Evolutionary conservation across 2,113 vertebrate species (phyloP).

Genomic region (Chloropsis hardwickii): DNA sequence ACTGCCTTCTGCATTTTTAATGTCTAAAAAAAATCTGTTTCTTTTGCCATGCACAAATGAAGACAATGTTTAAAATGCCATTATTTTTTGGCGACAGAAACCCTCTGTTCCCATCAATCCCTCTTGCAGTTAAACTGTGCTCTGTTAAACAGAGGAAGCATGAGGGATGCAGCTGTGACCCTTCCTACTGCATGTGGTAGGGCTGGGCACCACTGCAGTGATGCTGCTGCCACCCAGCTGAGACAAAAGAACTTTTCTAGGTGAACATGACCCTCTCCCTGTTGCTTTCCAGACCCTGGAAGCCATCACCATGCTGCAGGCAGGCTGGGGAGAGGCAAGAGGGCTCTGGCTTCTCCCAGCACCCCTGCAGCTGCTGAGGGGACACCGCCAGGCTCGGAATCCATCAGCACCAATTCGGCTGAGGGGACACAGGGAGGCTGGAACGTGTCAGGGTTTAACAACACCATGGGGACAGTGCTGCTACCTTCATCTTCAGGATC

Average conservation of each 20-base stretch:
- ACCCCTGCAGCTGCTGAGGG: constrained; percentile 57
- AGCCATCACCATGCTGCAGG: not conserved
- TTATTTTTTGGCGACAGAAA: not conserved
- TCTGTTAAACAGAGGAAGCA: not conserved
- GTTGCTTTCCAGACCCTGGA: constrained; percentile 8
- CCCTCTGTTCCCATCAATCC: not conserved
- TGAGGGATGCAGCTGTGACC: not conserved
- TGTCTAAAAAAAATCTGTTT: not conserved
- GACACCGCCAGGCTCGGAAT: constrained; percentile 49
- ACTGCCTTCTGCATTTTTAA: not conserved
- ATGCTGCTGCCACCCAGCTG: not conserved
- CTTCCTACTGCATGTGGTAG: not conserved
- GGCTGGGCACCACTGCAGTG: not conserved
- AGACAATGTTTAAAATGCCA: not conserved
- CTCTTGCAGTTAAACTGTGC: not conserved
- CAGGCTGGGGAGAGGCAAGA: not conserved
- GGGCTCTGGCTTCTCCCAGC: constrained; percentile 32
- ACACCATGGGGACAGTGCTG: not conserved
- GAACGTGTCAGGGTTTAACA: not conserved
- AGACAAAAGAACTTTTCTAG: not conserved
- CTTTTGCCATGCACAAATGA: not conserved
- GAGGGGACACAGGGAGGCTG: not conserved
- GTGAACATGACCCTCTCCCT: not conserved
- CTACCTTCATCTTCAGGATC: not conserved
- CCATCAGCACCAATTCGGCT: rapidly evolving